Conservation (phyloP, 2,113 vertebrate species). For the Tachysurus vachellii region DNA sequence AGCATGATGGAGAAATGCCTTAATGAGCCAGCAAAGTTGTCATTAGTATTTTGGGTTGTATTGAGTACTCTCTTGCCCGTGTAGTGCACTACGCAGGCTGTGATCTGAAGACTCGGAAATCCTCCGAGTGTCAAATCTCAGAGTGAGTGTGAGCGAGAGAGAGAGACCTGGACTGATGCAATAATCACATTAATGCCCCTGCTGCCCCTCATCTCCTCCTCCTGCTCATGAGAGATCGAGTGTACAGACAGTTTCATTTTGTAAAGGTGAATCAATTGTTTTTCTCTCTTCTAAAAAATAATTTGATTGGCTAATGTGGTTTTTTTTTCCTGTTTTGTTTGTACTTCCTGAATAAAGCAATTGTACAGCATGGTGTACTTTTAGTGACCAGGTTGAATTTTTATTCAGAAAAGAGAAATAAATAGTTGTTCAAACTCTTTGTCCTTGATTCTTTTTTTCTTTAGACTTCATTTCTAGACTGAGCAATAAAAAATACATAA, state of each 20-base stretch:
- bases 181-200: constrained; percentile 63
- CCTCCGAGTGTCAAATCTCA: not conserved
- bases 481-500: no score
- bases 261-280: constrained; percentile 23
- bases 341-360: constrained; percentile 57
- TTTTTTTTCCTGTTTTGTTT: constrained; percentile 5
- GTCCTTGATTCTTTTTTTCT: not conserved
- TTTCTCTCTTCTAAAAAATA: constrained; percentile 36
- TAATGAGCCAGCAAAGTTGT: constrained; percentile 39
- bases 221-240: constrained; percentile 57
- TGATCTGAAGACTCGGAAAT: not conserved
- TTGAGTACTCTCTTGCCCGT: not conserved
- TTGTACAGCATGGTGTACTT: constrained; percentile 66
- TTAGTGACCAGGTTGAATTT: constrained; percentile 72
- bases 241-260: constrained; percentile 40
- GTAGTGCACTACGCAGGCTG: not conserved
- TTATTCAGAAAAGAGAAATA: constrained; percentile 81
- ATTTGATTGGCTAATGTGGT: constrained; percentile 29
- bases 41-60: not conserved
- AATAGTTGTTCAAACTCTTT: constrained; percentile 77
- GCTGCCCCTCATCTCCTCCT: not conserved
- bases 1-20: constrained; percentile 67
- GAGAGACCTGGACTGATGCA: constrained; percentile 66
- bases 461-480: not conserved
- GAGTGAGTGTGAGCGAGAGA: constrained; percentile 42